Conservation (phyloP, 1,140 invertebrate genomes). For the Megathymus violae region DNA sequence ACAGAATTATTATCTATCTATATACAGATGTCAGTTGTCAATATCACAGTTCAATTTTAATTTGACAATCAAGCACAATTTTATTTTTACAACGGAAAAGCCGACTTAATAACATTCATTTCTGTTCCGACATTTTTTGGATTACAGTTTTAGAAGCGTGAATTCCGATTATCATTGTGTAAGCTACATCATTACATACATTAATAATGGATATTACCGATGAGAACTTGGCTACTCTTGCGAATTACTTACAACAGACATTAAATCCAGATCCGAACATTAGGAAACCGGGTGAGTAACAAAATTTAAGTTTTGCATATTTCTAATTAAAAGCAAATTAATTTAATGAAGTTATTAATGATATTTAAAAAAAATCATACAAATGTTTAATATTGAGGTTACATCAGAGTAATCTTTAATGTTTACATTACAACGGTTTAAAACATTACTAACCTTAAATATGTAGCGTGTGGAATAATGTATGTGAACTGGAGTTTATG, state of each 20-base stretch:
- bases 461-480: neutral
- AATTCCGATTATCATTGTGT: neutral
- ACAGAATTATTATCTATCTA: no score
- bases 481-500: neutral
- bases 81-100: slow-evolving; percentile 19
- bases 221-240: slow-evolving; percentile 91
- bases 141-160: neutral
- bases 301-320: neutral
- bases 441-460: slow-evolving; percentile 13
- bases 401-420: neutral
- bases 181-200: neutral
- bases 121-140: neutral
- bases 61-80: neutral
- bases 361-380: no score
- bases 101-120: no score
- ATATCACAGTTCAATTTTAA: no score
- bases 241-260: slow-evolving; percentile 94
- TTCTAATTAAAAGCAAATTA: neutral
- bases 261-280: slow-evolving; percentile 92
- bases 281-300: slow-evolving; percentile 90
- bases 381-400: neutral
- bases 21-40: no score
- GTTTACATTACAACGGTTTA: neutral
- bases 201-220: slow-evolving; percentile 91
- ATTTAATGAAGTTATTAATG: no score